A percentile compares a stretch with the other conserved stretches of the same genome.
Conservation (phyloP, 2,113 vertebrate genomes). For the Calidris pygmaea region DNA sequence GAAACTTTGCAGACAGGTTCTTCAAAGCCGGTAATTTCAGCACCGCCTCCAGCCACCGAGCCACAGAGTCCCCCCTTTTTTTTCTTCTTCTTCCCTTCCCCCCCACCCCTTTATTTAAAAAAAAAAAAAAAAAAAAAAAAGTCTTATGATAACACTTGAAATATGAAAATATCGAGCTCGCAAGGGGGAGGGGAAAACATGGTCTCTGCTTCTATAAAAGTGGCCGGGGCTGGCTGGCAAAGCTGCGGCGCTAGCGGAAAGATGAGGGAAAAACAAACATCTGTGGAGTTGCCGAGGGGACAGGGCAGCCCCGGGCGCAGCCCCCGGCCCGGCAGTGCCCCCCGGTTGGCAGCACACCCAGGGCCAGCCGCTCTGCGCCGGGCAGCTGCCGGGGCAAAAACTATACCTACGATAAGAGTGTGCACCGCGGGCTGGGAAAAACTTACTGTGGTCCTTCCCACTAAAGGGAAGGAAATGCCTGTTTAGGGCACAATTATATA, state of each 20-base stretch:
- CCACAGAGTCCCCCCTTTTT: background rate
- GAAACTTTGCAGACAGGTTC: slow-evolving; percentile 81
- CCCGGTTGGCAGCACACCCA: background rate
- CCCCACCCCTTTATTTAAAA: background rate
- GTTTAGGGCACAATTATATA: background rate
- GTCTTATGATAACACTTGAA: slow-evolving; percentile 72
- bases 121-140: background rate
- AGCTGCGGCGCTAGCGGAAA: background rate
- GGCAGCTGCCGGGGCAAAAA: background rate
- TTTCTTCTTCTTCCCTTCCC: background rate
- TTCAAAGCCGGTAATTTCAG: slow-evolving; percentile 79
- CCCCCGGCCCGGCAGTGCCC: background rate
- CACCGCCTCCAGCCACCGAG: slow-evolving; percentile 75
- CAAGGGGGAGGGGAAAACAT: slow-evolving; percentile 18
- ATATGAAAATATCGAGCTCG: slow-evolving; percentile 46
- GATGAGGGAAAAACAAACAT: slow-evolving; percentile 4
- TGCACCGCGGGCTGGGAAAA: background rate
- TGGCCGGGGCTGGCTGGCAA: background rate
- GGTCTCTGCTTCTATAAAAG: slow-evolving; percentile 38
- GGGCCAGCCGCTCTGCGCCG: background rate
- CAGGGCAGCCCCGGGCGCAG: background rate
- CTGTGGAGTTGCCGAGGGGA: slow-evolving; percentile 8
- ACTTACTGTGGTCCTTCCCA: background rate
- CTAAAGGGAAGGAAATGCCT: background rate
- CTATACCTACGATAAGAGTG: background rate